phyloP scores from a whole-genome alignment of 2,113 vertebrate species.

The Neodontobutis hainanensis region DNA sequence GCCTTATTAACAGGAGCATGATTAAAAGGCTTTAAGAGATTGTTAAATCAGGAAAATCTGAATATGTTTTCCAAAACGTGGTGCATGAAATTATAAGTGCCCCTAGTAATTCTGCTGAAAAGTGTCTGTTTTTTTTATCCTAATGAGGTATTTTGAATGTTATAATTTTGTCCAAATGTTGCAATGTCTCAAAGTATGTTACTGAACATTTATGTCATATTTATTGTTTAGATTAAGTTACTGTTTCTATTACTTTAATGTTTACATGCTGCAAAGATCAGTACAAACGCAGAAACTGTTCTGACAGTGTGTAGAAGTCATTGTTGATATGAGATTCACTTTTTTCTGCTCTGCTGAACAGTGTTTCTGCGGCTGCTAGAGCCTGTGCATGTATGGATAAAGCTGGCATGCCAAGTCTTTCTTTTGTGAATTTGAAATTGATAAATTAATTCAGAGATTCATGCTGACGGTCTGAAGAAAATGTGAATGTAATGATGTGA shows the following conservation, averaged over 20 bases:
- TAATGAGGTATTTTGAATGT: neutral
- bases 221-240: neutral
- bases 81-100: slow-evolving; percentile 35
- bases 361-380: slow-evolving; percentile 4
- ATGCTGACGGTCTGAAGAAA: neutral
- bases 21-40: slow-evolving; percentile 16
- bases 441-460: slow-evolving; percentile 14
- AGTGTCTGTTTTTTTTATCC: neutral
- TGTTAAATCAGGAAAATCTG: slow-evolving; percentile 25
- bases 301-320: neutral
- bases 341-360: slow-evolving; percentile 32
- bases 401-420: slow-evolving; percentile 38
- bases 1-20: slow-evolving; percentile 13
- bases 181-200: neutral
- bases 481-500: neutral
- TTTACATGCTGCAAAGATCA: slow-evolving; percentile 14
- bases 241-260: neutral
- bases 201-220: neutral
- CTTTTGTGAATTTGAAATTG: slow-evolving; percentile 31
- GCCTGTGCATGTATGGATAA: slow-evolving; percentile 32
- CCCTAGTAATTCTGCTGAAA: slow-evolving; percentile 16
- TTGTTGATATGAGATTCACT: slow-evolving; percentile 26
- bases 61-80: slow-evolving; percentile 36
- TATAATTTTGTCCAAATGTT: neutral
- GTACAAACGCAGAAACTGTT: slow-evolving; percentile 3